phyloP scores from a whole-genome alignment of 2,797 vertebrate species.

The Pelochelys cantorii region DNA sequence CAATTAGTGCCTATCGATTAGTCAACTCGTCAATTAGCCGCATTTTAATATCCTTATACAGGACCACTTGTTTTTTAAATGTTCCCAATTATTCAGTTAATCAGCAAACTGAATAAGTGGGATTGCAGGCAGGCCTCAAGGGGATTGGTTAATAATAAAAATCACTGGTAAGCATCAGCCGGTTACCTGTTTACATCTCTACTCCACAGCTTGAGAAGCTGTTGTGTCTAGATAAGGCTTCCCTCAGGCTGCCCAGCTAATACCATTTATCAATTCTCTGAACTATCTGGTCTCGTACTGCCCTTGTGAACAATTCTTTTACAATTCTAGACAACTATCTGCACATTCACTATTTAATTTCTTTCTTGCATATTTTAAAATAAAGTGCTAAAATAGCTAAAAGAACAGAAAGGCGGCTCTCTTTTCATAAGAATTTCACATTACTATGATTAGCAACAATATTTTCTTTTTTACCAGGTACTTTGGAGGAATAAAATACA shows the following conservation, averaged over 20 bases:
- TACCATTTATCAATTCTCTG: background rate
- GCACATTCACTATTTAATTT: background rate
- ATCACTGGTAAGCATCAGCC: no score
- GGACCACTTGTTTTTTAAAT: no score
- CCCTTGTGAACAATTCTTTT: background rate
- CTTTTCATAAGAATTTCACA: background rate
- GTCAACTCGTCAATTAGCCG: no score
- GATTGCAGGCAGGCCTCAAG: no score
- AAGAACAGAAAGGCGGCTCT: background rate
- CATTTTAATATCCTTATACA: no score
- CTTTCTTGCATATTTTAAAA: background rate
- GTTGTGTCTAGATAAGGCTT: background rate
- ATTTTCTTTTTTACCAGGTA: slow-evolving; percentile 32
- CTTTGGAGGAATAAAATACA: slow-evolving; percentile 37
- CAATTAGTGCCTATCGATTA: no score
- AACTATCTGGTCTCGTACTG: background rate
- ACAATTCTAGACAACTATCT: background rate
- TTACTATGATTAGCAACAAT: slow-evolving; percentile 26
- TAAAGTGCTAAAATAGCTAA: background rate
- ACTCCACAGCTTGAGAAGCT: background rate
- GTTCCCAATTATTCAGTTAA: no score
- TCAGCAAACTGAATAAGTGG: no score
- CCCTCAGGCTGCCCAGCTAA: background rate
- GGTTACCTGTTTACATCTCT: no score
- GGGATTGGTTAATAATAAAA: no score